Base-by-base conservation (phyloP, 2,113 vertebrate genomes). In the Neodontobutis hainanensis region DNA sequence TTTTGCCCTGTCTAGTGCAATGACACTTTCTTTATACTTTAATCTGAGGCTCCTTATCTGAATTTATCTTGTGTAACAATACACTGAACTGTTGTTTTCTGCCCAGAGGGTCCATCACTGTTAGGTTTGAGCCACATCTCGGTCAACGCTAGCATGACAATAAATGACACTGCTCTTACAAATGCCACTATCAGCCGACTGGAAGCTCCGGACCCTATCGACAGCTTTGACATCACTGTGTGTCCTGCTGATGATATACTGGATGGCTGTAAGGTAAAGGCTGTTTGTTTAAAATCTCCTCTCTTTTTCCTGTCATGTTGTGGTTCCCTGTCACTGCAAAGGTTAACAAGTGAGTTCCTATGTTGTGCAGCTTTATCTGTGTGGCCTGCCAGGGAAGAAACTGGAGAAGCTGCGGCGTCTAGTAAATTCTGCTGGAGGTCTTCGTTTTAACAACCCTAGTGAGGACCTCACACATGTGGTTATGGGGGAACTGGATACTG, bases 401-500 rank as follows among this genome's bases (percentile, higher is more conserved):
- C 50, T 97, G 80, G 97, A 99, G 84, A 97, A 97, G 76, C 84
- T 99, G 72, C 92, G 95, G 53, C 91, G 92, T 12, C 93, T 97
- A 51, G 95, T 99, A 64, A 99, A 96, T 80, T 84, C 78, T 0
- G 94, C 94, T 40, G 97, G 97, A 68, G 97, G 97, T 36, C 86
- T 99, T 81, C 94, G 93, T 65, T 98, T 98, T 86, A 97, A 95
- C 90, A 96, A 98, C 8, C 94, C 94, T 60, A 94, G 94, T 63
- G 95, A 96, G 85, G 96, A 98, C 42, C 94, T 99, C 70, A 97
- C 97, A 55, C 97, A 99, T 59, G 91, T 99, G 52, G 93, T 98
- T 62, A 91, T 95, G 87, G 96, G 95, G 65, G 95, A 98, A 16
- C 79, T 88, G 69, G 94, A 92, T 65, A 87, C 94, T 52, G 96